Conservation (phyloP, 1,140 invertebrate species). For the Heterodera schachtii region DNA sequence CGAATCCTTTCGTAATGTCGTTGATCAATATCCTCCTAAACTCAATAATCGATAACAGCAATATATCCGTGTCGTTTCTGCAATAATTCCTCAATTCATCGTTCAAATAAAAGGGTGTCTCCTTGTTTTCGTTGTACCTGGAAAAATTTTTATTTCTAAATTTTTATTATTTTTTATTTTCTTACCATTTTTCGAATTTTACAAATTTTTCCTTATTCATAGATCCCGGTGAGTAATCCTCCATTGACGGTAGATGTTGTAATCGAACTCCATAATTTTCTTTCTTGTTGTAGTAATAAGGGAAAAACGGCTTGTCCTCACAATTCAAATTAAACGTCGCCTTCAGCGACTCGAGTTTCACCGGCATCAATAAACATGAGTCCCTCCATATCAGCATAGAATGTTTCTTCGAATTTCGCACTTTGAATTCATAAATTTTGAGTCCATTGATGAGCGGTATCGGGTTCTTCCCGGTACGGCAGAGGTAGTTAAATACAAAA, state of each 20-base stretch:
- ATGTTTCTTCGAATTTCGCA: background rate
- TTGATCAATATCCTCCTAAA: slow-evolving; percentile 8
- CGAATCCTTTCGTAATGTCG: slow-evolving; percentile 12
- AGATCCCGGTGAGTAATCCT: background rate
- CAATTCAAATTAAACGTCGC: background rate
- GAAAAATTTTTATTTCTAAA: too few relatives aligned
- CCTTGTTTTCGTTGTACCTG: background rate
- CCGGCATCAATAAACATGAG: background rate
- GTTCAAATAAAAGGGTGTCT: background rate
- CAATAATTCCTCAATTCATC: slow-evolving; percentile 7
- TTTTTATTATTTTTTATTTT: background rate
- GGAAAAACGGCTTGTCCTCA: background rate
- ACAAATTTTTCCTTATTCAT: slow-evolving; percentile 1
- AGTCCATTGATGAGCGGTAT: background rate
- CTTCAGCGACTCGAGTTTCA: background rate
- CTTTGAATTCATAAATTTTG: slow-evolving; percentile 2
- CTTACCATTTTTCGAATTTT: background rate
- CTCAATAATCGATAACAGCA: background rate
- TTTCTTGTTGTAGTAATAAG: background rate
- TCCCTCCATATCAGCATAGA: background rate
- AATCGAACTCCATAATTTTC: background rate
- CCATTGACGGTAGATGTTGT: background rate
- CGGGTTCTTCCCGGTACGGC: background rate
- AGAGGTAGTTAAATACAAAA: background rate
- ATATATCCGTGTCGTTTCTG: slow-evolving; percentile 10